Conservation (phyloP, 2,888 invertebrate species). For the Synergus itoensis region DNA sequence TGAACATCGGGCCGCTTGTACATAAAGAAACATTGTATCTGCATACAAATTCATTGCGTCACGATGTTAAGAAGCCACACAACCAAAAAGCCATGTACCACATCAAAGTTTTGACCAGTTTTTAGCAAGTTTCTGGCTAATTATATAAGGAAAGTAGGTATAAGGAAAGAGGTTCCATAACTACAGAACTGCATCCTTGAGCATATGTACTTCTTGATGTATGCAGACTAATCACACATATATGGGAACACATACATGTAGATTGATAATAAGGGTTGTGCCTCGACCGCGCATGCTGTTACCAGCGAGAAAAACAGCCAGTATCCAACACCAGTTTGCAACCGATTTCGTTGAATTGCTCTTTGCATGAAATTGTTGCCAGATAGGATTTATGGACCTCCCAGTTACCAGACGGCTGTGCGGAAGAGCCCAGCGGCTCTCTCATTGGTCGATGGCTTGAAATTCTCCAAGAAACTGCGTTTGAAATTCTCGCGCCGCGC, state of each 20-base stretch:
- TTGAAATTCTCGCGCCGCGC: slow-evolving; percentile 24
- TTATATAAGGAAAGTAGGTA: too few species aligned
- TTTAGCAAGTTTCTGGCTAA: too few species aligned
- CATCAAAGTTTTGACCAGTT: too few species aligned
- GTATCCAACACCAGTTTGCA: slow-evolving; percentile 27
- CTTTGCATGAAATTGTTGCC: slow-evolving; percentile 55
- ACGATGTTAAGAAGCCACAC: background rate
- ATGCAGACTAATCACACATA: slow-evolving; percentile 11
- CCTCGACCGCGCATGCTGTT: background rate
- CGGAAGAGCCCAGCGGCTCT: slow-evolving; percentile 41
- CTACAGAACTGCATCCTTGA: background rate
- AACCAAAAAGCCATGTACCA: too few species aligned
- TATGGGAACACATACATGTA: slow-evolving; percentile 18
- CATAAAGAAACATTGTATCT: slow-evolving; percentile 7
- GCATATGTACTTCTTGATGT: slow-evolving; percentile 10
- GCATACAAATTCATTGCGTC: background rate
- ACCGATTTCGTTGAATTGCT: slow-evolving; percentile 50
- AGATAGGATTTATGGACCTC: slow-evolving; percentile 49
- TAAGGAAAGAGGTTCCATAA: background rate
- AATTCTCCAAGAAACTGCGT: background rate
- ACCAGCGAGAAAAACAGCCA: slow-evolving; percentile 1
- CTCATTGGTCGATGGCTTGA: slow-evolving; percentile 5
- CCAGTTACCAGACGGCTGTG: slow-evolving; percentile 36
- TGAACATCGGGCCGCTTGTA: slow-evolving; percentile 45
- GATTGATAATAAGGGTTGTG: slow-evolving; percentile 34